Evolutionary conservation across 2,797 vertebrate species (phyloP), one percentile per base, ranked within the genome.

Genomic region (Tadarida brasiliensis): DNA sequence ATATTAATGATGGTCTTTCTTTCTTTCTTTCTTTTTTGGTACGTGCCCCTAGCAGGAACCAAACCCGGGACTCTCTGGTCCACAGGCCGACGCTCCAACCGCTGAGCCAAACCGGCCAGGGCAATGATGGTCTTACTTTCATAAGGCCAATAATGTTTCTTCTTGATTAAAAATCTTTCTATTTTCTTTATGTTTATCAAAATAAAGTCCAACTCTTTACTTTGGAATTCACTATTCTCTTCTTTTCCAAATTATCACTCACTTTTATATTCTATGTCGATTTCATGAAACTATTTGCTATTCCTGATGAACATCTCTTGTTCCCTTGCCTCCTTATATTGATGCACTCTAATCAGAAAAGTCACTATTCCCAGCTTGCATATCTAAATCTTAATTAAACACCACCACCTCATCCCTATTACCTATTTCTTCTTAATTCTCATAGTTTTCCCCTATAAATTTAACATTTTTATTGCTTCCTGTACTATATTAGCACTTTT

Each of bases 141-240:
- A 39, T 83, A 77, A 92, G 51, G 47, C 56, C 44, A 14, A 74
- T 56, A 68, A 70, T 65, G 14, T 78, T 33, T 47, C 26, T 80
- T 81, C 47, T 77, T 80, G n/a, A 81, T 51, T 86, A 92, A 76
- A 91, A 95, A 65, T 65, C n/a, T 81, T 89, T 76, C 8, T 49
- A 81, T 85, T 96, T 97, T 70, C 59, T 86, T 67, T 51, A 77
- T 59, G 51, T 70, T 73, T 71, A 84, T 35, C 47, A 87, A 76
- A 96, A 90, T 84, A 84, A 90, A n/a, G 54, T 51, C 0, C 20
- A 87, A 88, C 14, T 91, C 35, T 11, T 89, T 84, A 87, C 61
- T 59, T 85, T 89, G 59, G 51, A 92, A 87, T 78, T 95, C 65
- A 30, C 22, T 7, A 78, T 49, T 83, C 20, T 59, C 16, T 47